Base-by-base conservation (phyloP, 2,797 vertebrate species). In the Apogon talboti region DNA sequence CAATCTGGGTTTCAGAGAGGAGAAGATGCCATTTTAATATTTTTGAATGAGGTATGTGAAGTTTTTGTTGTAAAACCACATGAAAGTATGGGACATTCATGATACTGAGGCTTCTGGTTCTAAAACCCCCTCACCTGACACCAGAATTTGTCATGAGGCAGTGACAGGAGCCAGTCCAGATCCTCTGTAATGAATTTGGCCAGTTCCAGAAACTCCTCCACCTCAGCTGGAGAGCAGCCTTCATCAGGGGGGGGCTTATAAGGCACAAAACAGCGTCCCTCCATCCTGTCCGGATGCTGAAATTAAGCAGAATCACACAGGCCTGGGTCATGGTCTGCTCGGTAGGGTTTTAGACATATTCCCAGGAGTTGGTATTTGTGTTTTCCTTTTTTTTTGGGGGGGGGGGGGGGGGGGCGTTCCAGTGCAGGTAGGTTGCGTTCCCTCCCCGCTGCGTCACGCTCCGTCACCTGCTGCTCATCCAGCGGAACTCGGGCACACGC, bases 61-160 rank as follows among this genome's bases (percentile, higher is more conserved):
- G 19, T 21, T 21, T 21, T 21, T 21, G 4, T 28, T 28, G 24
- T 28, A 28, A 4, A 28, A 28, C 24, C 24, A 28, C 24, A 28
- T 28, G 24, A 28, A 28, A 28, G 6, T 28, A 2, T 3, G 40
- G 40, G 3, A 42, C 40, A 42, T 12, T 42, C 13, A 28, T 5
- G 6, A 28, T 28, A 1, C 40, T 13, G 1, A 2, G 2, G 13
- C 13, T 13, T 42, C 5, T 42, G 13, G n/a, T 12, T 12, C 40
- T 6, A 0, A 5, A 3, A 11, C 9, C 28, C 28, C 3, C 35
- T 59, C 86, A 99, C 98, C 98, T 99, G 98, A 91, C 97, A 99
- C 98, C 97, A 99, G 89, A 99, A 99, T 74, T 92, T 96, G 84
- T 98, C 95, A n/a, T 99, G 97, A 54, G 97, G 95, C 84, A 97